Base-by-base conservation (phyloP, 1,140 invertebrate genomes). In the Dufourea novaeangliae region DNA sequence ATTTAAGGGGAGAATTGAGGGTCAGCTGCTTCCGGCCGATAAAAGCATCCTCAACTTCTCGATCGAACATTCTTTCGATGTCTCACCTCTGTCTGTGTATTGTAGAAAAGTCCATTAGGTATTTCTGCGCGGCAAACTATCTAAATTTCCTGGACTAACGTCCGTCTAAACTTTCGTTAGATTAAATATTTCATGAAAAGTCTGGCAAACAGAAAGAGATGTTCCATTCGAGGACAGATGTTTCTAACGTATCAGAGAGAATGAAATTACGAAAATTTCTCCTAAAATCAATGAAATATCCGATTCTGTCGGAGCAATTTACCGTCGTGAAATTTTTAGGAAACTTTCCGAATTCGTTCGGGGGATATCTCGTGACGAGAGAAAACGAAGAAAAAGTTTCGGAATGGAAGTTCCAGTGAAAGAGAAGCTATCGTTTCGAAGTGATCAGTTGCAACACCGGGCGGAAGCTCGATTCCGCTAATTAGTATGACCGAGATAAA, bases 401-500 rank as follows among this genome's bases (percentile, higher is more conserved):
- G 46, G 12, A 6, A 11, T 4, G 20, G 6, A 32, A 54, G 22
- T 54, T 73, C 25, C 11, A 22, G 22, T n/a, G n/a, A n/a, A n/a
- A n/a, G 14, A 34, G 25, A 20, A 63, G 14, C 22, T 67, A 75
- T 75, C 61, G 46, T 66, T 56, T 4, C 4, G 2, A n/a, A 39
- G 1, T 37, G 27, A 74, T 74, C 61, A 46, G 14, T 12, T n/a
- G 34, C n/a, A 25, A 32, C 37, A 29, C n/a, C 12, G 39, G 17
- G 20, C 39, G 34, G 20, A 68, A 66, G 37, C 46, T 52, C 44
- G 20, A 39, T 70, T 70, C 37, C 37, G 44, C 39, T 78, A 78
- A 72, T 78, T 72, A 72, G 59, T 37, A 39, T 50, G 52, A 29
- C 50, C 41, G 41, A 57, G 56, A 79, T 68, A 79, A 79, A 56